Conservation (phyloP, 2,888 invertebrate genomes). For the Belgica antarctica region DNA sequence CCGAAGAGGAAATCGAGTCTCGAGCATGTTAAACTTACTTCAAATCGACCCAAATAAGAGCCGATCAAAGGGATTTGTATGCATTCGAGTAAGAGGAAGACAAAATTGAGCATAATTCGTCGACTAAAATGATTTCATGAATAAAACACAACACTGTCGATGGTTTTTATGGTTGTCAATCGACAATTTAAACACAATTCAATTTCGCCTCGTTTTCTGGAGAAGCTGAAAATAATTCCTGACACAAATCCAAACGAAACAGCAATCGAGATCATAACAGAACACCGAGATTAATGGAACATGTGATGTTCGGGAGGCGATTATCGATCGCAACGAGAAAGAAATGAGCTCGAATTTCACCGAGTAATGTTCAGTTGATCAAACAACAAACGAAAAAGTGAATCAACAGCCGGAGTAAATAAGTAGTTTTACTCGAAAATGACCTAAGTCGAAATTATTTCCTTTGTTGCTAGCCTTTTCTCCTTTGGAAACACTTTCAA, state of each 20-base stretch:
- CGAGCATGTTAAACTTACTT: constrained; percentile 5
- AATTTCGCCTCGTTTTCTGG: too few relatives aligned
- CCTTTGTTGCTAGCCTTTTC: background rate
- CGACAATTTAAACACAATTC: background rate
- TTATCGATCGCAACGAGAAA: background rate
- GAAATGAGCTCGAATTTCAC: constrained; percentile 12
- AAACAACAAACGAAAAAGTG: background rate
- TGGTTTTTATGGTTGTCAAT: constrained; percentile 7
- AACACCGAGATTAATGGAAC: background rate
- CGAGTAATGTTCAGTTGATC: background rate
- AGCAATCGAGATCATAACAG: background rate
- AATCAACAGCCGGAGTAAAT: background rate
- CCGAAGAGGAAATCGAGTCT: background rate
- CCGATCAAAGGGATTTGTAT: background rate
- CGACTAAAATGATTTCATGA: background rate
- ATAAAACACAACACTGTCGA: background rate
- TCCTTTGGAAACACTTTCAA: constrained; percentile 1
- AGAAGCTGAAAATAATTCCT: too few relatives aligned
- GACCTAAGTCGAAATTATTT: constrained; percentile 16
- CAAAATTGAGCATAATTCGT: background rate
- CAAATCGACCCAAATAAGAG: background rate
- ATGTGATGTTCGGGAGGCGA: background rate
- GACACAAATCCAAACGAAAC: background rate
- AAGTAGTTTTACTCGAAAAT: constrained; percentile 8
- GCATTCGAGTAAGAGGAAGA: too few relatives aligned